These are phyloP conservation scores for Gibbula magus DNA, from an alignment of 2,888 invertebrate species.

Conservation along the genomic window DNA sequence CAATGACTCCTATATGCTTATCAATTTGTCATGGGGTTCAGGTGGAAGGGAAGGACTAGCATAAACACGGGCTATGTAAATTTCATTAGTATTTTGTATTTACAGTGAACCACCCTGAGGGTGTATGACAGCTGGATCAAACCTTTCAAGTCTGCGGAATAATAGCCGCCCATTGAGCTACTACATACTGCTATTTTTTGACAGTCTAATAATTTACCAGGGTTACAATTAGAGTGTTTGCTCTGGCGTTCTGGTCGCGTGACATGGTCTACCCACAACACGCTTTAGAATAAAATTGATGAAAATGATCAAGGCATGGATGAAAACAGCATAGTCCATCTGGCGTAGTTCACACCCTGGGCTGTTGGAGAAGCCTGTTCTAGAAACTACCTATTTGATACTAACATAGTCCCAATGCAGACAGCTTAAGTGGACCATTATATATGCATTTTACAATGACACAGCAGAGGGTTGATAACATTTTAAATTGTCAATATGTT, in stretches of 20 bases:
- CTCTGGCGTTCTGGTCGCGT: neutral
- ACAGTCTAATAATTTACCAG: constrained; percentile 6
- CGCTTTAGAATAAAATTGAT: neutral
- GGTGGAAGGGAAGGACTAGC: neutral
- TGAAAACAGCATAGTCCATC: neutral
- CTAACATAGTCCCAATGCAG: no score
- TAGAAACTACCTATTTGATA: no score
- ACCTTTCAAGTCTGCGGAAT: neutral
- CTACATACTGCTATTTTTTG: constrained; percentile 1
- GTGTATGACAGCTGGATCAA: neutral
- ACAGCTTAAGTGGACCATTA: no score
- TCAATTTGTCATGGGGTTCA: neutral
- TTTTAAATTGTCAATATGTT: no score
- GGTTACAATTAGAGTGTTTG: neutral
- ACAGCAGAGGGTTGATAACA: no score
- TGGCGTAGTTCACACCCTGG: neutral
- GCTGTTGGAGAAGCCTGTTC: no score
- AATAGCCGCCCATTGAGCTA: neutral
- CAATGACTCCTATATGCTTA: neutral
- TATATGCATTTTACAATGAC: no score
- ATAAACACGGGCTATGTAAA: neutral
- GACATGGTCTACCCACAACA: neutral
- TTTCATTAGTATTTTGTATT: neutral
- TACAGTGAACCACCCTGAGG: neutral
- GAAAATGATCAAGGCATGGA: neutral